A percentile compares a stretch with the other conserved stretches of the same genome.
Conservation (phyloP, 2,113 vertebrate species). For the Electrona antarctica region DNA sequence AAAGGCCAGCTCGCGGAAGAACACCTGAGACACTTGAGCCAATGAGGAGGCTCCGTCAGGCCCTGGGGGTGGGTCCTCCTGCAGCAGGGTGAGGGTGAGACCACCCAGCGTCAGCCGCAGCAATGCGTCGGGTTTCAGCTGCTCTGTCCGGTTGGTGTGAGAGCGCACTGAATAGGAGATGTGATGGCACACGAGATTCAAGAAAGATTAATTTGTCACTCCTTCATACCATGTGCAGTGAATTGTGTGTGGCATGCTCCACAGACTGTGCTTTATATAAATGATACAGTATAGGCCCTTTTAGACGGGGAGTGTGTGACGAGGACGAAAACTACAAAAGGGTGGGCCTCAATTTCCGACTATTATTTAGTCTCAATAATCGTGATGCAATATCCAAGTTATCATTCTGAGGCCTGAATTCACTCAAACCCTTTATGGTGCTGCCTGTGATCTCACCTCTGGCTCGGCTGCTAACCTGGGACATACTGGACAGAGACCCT, state of each 20-base stretch:
- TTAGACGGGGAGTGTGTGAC: too few species aligned
- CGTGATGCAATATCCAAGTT: too few species aligned
- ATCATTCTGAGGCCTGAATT: not conserved
- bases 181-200: too few species aligned
- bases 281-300: too few species aligned
- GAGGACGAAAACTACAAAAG: too few species aligned
- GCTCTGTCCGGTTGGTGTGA: slow-evolving; percentile 73
- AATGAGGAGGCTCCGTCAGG: slow-evolving; percentile 49
- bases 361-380: too few species aligned
- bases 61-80: slow-evolving; percentile 70
- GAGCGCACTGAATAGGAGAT: slow-evolving; percentile 73
- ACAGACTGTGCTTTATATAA: too few species aligned
- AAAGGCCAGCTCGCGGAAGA: slow-evolving; percentile 83
- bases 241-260: too few species aligned
- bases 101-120: slow-evolving; percentile 86
- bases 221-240: too few species aligned
- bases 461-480: slow-evolving; percentile 62
- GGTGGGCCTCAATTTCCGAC: too few species aligned
- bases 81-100: slow-evolving; percentile 85
- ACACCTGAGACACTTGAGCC: slow-evolving; percentile 78
- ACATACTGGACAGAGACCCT: slow-evolving; percentile 75
- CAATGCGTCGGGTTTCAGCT: slow-evolving; percentile 83
- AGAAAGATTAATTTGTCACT: too few species aligned
- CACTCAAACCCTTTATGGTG: not conserved
- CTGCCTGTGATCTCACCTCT: slow-evolving; percentile 68